phyloP scores from a whole-genome alignment of 2,113 vertebrate species.

The Ceyx melanurus region DNA sequence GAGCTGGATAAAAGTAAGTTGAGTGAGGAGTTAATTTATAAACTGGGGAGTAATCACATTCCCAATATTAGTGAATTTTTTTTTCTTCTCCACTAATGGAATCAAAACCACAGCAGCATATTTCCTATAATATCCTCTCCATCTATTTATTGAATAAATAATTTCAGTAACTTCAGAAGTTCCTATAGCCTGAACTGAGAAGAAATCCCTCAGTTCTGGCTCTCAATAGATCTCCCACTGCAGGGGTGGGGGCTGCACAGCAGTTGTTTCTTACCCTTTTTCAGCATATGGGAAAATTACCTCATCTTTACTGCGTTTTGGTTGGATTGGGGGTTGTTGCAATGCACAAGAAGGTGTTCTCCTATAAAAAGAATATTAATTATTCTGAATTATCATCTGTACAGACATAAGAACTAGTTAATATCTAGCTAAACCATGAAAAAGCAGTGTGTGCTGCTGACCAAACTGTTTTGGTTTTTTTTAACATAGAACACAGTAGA shows the following conservation, averaged over 20 bases:
- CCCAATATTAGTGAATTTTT: not conserved
- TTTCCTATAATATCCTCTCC: not conserved
- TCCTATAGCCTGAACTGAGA: not conserved
- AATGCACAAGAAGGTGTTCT: not conserved
- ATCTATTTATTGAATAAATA: not conserved
- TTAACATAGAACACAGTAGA: not conserved
- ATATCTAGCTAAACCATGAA: not conserved
- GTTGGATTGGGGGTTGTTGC: not conserved
- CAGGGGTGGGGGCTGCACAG: not conserved
- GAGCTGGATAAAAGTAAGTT: not conserved
- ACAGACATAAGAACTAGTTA: not conserved
- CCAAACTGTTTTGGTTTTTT: not conserved
- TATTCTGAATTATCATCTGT: not conserved
- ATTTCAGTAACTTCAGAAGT: not conserved
- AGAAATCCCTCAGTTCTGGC: not conserved
- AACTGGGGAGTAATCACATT: not conserved
- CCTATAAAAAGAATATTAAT: not conserved
- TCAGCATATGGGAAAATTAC: not conserved
- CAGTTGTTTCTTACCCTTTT: not conserved
- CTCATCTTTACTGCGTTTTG: not conserved
- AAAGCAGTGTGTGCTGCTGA: not conserved
- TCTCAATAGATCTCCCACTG: not conserved
- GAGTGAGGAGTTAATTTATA: not conserved
- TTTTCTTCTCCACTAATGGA: not conserved
- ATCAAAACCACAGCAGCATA: not conserved